Conservation (phyloP, 2,888 invertebrate genomes). For the Neocrepidodera transversa region DNA sequence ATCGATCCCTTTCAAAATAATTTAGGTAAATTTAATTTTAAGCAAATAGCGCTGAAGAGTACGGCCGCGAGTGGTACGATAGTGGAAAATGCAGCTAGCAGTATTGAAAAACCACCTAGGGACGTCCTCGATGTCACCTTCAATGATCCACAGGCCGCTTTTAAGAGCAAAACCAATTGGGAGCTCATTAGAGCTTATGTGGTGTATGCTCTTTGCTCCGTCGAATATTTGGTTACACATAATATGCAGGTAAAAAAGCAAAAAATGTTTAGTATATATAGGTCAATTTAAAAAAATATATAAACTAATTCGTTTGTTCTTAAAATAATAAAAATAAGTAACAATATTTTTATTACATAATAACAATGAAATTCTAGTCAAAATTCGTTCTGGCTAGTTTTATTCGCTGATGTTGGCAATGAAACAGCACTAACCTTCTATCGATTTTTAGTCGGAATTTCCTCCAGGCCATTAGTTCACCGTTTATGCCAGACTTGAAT, state of each 20-base stretch:
- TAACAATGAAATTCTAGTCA: not conserved
- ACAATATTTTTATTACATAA: not conserved
- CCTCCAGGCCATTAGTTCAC: not conserved
- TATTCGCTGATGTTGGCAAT: conserved; percentile 33
- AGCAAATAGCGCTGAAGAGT: conserved; percentile 57
- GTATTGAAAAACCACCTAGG: conserved; percentile 41
- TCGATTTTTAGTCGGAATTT: conserved; percentile 22
- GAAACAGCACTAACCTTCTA: conserved; percentile 23
- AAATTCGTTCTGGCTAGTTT: conserved; percentile 24
- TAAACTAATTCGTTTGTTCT: not conserved
- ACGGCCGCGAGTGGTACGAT: conserved; percentile 64
- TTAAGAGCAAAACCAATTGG: conserved; percentile 93
- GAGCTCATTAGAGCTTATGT: conserved; percentile 90
- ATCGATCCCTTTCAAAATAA: conserved; percentile 49
- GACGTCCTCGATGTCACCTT: conserved; percentile 78
- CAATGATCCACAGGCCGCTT: conserved; percentile 87
- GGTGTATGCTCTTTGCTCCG: conserved; percentile 91
- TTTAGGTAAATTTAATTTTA: conserved; percentile 49
- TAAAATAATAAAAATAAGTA: not conserved
- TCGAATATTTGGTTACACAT: conserved; percentile 87
- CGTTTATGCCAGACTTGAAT: conserved; percentile 3
- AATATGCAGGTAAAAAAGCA: conserved; percentile 82
- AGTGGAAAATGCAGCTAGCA: conserved; percentile 35
- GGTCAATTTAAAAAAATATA: not conserved
- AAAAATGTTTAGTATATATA: not conserved